Evolutionary conservation across 1,140 invertebrate genomes (phyloP), one percentile per base, ranked within the genome.

Genomic region (Epicauta chinensis): DNA sequence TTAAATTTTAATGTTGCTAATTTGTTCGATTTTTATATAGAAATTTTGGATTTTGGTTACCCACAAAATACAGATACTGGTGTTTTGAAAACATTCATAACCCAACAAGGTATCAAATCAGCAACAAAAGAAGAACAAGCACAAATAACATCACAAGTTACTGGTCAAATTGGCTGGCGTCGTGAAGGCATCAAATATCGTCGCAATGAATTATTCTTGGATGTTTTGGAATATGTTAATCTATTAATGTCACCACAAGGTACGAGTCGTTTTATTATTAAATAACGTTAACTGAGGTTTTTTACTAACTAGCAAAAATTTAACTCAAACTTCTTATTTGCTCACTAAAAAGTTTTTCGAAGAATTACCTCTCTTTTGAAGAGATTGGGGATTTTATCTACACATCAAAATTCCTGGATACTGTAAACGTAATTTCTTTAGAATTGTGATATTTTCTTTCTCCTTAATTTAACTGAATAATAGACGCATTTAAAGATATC

Each of bases 11-110:
- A 3, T 34, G 3, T 34, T 34, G 11, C 12, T n/a, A 34, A 1
- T 12, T 1, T 34, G 5, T 34, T 34, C 9, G 3, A n/a, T 23
- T 51, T 40, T 40, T 16, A 78, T 77, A 29, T 72, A 94, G 97
- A 99, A 81, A 98, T 99, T 64, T 75, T 99, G 55, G 97, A 99
- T 73, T 99, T 99, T 82, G 97, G 97, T 2, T 99, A 99, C 72
- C 97, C 97, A 2, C 97, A 99, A 76, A 99, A 99, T 71, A 98
- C 96, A 13, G 97, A 99, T 70, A 97, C 96, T 6, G 97, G 97
- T 16, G 96, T 99, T 14, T 73, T 99, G 59, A 99, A 99, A 71
- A 98, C 96, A 1, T 99, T 98, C 65, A 99, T 99, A 56, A 99
- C 96, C 51, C 97, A 99, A 71, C 95, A 98, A 75, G 97, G 97